Evolutionary conservation across 2,888 invertebrate genomes (phyloP), one percentile per base, ranked within the genome.

Genomic region (Pyrgus malvae): DNA sequence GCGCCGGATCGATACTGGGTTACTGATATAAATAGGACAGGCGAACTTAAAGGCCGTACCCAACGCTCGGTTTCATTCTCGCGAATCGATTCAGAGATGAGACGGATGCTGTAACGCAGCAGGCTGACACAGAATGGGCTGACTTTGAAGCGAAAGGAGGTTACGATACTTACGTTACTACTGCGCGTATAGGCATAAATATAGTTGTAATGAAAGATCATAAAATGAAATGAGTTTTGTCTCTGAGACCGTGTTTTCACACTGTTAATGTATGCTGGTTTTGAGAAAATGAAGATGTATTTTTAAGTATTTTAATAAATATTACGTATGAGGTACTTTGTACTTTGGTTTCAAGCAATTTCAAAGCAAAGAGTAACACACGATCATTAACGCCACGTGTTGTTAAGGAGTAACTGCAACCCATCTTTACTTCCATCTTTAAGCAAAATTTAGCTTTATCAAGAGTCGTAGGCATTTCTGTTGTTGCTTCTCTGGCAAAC

Each of bases 1-100:
- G 78, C 88, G 85, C 48, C 74, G 67, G 83, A 82, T 89, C 89
- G 84, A 89, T 89, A 83, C 76, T 64, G 74, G 80, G 82, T 79
- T 81, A 83, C 78, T 73, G 78, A 78, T 83, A 87, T 87, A 87
- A 83, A 88, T 88, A 87, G 87, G 83, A 78, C 84, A 80, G 70
- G 69, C 70, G 73, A 82, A 84, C 76, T 83, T 78, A 66, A 69
- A 68, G 67, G 65, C 66, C 67, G 62, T 62, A 66, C 69, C 68
- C 65, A 72, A 75, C 79, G 74, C 74, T 64, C 80, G 72, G 80
- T 84, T 85, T 84, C 80, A 71, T 78, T 83, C 62, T 70, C 61
- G 65, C 60, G 66, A 66, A 83, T 83, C 81, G 83, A 83, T 75
- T 64, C 57, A 67, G 63, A 60, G 65, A 76, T 72, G 73, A 73